These are phyloP conservation scores for Alcis repandata DNA, from an alignment of 2,888 invertebrate genomes.

Conservation along the genomic window DNA sequence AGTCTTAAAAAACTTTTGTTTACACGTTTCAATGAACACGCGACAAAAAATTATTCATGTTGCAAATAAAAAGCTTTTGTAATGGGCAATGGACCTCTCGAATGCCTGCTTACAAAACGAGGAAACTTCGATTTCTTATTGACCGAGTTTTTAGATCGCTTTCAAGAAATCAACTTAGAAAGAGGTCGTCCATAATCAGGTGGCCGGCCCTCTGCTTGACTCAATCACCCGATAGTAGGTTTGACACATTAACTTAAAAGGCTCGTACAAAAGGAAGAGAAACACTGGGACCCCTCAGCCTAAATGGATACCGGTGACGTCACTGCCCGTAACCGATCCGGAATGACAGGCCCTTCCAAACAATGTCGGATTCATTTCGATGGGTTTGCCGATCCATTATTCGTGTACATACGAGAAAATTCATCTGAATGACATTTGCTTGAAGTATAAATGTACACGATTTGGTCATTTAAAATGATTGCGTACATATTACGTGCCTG, in stretches of 20 bases:
- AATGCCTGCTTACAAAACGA: constrained; percentile 30
- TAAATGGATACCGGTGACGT: constrained; percentile 53
- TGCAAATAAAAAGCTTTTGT: constrained; percentile 25
- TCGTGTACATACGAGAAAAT: constrained; percentile 29
- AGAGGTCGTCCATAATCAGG: constrained; percentile 28
- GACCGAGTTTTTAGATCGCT: constrained; percentile 18
- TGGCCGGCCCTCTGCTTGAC: constrained; percentile 20
- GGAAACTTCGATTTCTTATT: constrained; percentile 19
- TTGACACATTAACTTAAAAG: constrained; percentile 36
- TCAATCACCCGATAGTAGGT: constrained; percentile 31
- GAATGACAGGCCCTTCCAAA: constrained; percentile 57
- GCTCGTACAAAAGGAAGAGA: constrained; percentile 32
- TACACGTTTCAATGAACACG: constrained; percentile 29
- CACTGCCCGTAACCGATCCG: constrained; percentile 55
- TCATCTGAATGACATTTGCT: constrained; percentile 14
- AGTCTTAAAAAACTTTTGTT: constrained; percentile 35
- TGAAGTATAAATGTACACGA: constrained; percentile 8
- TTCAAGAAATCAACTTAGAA: constrained; percentile 13
- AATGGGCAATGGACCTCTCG: constrained; percentile 13
- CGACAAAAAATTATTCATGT: constrained; percentile 20
- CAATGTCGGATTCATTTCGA: constrained; percentile 55
- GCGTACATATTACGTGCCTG: constrained; percentile 26
- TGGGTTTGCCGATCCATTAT: constrained; percentile 49
- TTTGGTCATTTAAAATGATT: constrained; percentile 26
- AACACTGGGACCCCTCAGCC: constrained; percentile 30